Conservation (phyloP, 1,140 invertebrate species). For the Steinernema khuongi region DNA sequence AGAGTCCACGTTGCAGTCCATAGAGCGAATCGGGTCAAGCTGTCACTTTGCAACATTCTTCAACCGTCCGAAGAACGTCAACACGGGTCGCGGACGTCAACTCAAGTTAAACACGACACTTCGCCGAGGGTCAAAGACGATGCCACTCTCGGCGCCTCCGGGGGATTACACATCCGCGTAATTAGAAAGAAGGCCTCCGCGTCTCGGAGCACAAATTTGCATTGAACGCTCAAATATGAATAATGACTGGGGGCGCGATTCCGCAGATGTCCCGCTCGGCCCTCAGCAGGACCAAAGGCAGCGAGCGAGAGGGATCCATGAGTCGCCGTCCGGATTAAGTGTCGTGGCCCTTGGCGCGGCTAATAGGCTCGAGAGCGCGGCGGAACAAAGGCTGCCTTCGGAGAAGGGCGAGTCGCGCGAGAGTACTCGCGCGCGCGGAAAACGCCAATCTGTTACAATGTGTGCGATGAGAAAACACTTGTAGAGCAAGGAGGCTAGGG, state of each 20-base stretch:
- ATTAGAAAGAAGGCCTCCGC: constrained; percentile 6
- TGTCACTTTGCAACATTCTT: neutral
- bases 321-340: neutral
- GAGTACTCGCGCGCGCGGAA: neutral
- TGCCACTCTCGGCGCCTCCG: constrained; percentile 8
- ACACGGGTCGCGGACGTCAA: neutral
- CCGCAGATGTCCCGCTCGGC: neutral
- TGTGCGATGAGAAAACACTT: neutral
- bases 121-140: neutral
- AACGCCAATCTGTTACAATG: neutral
- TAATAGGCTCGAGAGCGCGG: neutral
- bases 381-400: neutral
- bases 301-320: neutral
- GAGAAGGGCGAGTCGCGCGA: neutral
- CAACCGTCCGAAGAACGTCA: neutral
- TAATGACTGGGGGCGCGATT: neutral
- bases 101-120: neutral
- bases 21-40: too few relatives aligned
- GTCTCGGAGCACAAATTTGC: neutral
- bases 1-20: too few relatives aligned
- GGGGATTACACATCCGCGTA: constrained; percentile 12
- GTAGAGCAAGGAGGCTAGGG: too few relatives aligned
- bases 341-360: neutral
- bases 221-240: constrained; percentile 10
- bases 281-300: neutral